These are phyloP conservation scores for Caradrina kadenii DNA, from an alignment of 2,888 invertebrate species.

Conservation along the genomic window DNA sequence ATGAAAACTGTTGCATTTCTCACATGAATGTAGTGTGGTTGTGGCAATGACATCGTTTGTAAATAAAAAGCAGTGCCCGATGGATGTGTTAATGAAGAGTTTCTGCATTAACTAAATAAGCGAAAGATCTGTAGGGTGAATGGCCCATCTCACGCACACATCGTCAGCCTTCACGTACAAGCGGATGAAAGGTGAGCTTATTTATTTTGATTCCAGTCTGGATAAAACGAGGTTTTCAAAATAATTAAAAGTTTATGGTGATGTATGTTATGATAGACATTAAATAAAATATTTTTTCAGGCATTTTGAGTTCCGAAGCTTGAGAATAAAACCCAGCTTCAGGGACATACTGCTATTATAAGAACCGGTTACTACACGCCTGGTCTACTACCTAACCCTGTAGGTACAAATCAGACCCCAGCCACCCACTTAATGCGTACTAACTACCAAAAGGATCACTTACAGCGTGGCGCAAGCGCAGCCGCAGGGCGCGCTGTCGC, in stretches of 20 bases:
- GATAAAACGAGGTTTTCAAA: not conserved
- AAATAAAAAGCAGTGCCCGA: conserved; percentile 35
- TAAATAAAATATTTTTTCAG: not conserved
- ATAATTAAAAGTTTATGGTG: not conserved
- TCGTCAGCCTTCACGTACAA: conserved; percentile 45
- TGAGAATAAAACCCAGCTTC: not conserved
- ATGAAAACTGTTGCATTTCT: conserved; percentile 30
- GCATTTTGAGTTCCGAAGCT: not conserved
- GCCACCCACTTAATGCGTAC: not conserved
- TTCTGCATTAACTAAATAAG: conserved; percentile 9
- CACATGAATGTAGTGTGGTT: conserved; percentile 3
- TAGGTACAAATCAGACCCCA: not conserved
- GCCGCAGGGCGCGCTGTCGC: conserved; percentile 63
- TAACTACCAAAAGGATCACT: conserved; percentile 39
- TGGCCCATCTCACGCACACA: conserved; percentile 1
- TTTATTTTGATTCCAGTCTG: conserved; percentile 19
- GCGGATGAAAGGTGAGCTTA: conserved; percentile 25
- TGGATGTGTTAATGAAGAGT: not conserved
- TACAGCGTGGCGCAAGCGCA: conserved; percentile 66
- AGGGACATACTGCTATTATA: not conserved
- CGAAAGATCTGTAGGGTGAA: conserved; percentile 9
- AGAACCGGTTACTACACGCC: not conserved
- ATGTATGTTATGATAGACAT: not conserved
- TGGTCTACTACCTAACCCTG: not conserved
- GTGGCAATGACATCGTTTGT: conserved; percentile 51